phyloP scores from a whole-genome alignment of 2,888 invertebrate species.

The Drosophila nr. perissopoda region DNA sequence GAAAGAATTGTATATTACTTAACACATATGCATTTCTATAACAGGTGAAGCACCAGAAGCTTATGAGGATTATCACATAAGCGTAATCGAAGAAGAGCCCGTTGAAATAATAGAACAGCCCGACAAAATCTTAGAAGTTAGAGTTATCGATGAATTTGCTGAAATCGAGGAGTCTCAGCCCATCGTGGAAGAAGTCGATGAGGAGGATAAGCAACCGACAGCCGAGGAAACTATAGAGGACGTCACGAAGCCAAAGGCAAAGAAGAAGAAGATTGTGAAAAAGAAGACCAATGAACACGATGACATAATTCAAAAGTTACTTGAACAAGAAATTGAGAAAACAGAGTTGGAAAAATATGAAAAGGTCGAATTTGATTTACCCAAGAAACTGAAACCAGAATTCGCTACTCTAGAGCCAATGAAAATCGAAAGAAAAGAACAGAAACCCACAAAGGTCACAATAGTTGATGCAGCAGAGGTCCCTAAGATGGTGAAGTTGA shows the following conservation, averaged over 20 bases:
- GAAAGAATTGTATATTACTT: constrained; percentile 37
- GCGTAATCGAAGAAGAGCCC: constrained; percentile 83
- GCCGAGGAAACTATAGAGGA: constrained; percentile 52
- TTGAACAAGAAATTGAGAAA: constrained; percentile 84
- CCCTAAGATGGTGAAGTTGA: constrained; percentile 89
- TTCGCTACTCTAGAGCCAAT: constrained; percentile 85
- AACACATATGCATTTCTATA: constrained; percentile 47
- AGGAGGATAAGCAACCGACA: constrained; percentile 69
- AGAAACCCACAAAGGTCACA: constrained; percentile 88
- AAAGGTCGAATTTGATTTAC: constrained; percentile 83
- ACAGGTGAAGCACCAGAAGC: constrained; percentile 80
- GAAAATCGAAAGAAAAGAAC: constrained; percentile 87
- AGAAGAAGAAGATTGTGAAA: constrained; percentile 80
- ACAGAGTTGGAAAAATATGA: constrained; percentile 85
- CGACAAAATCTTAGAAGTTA: constrained; percentile 77
- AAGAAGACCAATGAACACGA: constrained; percentile 84
- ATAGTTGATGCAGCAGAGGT: constrained; percentile 87
- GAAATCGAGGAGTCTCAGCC: constrained; percentile 78
- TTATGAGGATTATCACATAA: constrained; percentile 85
- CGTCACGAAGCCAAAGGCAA: constrained; percentile 69
- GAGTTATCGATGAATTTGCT: constrained; percentile 77
- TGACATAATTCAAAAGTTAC: constrained; percentile 81
- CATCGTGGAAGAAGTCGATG: constrained; percentile 80
- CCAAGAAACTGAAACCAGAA: constrained; percentile 80
- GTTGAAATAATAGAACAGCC: constrained; percentile 82